A percentile compares a stretch with the other conserved stretches of the same genome.
These are phyloP conservation scores for Lepidurus couesii DNA, from an alignment of 1,140 invertebrate species.

Conservation along the genomic window DNA sequence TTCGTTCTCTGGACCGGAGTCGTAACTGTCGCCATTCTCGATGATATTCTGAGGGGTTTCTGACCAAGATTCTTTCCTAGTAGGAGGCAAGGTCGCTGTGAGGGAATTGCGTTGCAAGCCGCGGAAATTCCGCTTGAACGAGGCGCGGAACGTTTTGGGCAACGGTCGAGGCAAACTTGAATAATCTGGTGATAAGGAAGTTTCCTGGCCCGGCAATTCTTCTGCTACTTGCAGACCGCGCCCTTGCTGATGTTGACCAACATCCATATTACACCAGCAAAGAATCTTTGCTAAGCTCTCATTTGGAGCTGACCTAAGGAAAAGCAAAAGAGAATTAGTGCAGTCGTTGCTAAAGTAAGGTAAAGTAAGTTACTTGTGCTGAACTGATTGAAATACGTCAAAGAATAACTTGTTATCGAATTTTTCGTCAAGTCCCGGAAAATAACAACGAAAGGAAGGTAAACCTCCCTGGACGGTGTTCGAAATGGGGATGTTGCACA, in stretches of 20 bases:
- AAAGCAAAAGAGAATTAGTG: background rate
- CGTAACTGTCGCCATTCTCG: background rate
- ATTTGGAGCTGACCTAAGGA: background rate
- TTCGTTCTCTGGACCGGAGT: background rate
- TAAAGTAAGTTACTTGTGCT: background rate
- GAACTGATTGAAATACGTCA: background rate
- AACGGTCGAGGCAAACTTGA: background rate
- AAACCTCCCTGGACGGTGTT: background rate
- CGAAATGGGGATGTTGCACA: background rate
- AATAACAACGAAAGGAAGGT: constrained; percentile 9
- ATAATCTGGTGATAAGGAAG: background rate
- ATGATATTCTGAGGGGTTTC: background rate
- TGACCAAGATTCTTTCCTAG: background rate
- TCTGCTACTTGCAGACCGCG: background rate
- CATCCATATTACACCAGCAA: constrained; percentile 12
- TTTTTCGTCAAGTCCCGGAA: background rate
- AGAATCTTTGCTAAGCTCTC: background rate
- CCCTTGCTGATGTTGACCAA: constrained; percentile 12
- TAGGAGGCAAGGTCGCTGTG: background rate
- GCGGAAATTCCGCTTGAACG: background rate
- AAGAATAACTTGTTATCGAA: background rate
- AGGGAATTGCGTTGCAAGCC: background rate
- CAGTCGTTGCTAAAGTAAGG: background rate
- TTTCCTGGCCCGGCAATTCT: background rate
- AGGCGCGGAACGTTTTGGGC: background rate